These are phyloP conservation scores for Acleris holmiana DNA, from an alignment of 2,888 invertebrate genomes.

Conservation along the genomic window DNA sequence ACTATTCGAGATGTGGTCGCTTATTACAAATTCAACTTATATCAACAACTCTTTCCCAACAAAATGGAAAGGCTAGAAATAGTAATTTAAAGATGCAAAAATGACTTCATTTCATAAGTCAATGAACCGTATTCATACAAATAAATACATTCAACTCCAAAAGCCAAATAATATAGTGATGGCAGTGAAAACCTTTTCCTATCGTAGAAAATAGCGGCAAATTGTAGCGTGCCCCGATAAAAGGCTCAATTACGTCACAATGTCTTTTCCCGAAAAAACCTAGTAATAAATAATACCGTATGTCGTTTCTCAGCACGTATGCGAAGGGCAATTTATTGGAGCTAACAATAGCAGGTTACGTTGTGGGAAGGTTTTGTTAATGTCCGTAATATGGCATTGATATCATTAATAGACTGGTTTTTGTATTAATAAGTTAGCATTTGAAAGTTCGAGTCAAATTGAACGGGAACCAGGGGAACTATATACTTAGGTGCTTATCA, in stretches of 20 bases:
- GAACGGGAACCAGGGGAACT: too few species aligned
- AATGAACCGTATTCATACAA: neutral
- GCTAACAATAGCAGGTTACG: conserved; percentile 41
- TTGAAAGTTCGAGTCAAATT: too few species aligned
- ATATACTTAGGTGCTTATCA: too few species aligned
- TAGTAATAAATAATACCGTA: conserved; percentile 83
- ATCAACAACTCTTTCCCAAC: too few species aligned
- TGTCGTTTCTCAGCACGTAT: conserved; percentile 85
- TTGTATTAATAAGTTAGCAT: neutral
- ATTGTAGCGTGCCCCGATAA: conserved; percentile 69
- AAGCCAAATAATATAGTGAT: neutral
- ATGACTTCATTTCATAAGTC: neutral
- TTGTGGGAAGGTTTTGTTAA: neutral
- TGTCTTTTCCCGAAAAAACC: conserved; percentile 77
- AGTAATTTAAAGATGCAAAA: too few species aligned
- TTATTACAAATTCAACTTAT: too few species aligned
- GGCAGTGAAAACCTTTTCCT: conserved; percentile 13
- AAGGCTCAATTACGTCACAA: conserved; percentile 81
- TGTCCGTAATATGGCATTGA: conserved; percentile 5
- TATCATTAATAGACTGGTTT: neutral
- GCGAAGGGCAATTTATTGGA: conserved; percentile 83
- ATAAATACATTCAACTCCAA: neutral
- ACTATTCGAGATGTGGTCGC: too few species aligned
- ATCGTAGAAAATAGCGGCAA: conserved; percentile 37
- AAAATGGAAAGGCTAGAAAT: too few species aligned